Percentiles rank a stretch among this genome's conserved stretches.
Evolutionary conservation across 1,140 invertebrate genomes (phyloP).

Genomic region (Papilio polyxenes): DNA sequence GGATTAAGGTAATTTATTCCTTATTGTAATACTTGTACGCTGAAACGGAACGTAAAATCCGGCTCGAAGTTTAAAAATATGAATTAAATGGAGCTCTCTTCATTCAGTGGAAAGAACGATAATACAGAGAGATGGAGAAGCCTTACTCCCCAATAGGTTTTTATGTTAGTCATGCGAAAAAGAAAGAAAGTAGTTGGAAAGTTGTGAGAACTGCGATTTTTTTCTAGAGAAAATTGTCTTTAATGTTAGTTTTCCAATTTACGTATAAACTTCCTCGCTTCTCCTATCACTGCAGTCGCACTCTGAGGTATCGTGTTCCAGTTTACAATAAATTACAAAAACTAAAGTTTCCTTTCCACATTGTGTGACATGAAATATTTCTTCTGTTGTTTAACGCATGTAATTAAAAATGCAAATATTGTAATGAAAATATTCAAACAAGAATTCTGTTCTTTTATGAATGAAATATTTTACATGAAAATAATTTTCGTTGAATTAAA

Average conservation of each 20-base stretch:
- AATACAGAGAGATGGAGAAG: not conserved
- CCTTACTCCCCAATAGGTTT: too few relatives aligned
- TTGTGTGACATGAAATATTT: not conserved
- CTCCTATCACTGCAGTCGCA: not conserved
- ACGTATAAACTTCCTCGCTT: not conserved
- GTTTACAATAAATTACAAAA: slow-evolving; percentile 7
- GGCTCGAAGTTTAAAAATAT: slow-evolving; percentile 5
- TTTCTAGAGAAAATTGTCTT: too few relatives aligned
- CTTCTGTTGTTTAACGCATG: not conserved
- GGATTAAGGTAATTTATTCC: slow-evolving; percentile 19
- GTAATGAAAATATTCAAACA: not conserved
- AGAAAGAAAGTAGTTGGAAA: too few relatives aligned
- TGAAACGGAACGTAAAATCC: slow-evolving; percentile 19
- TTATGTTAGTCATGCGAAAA: too few relatives aligned
- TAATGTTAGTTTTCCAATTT: too few relatives aligned
- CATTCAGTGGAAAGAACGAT: not conserved
- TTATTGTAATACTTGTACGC: not conserved
- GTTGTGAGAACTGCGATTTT: too few relatives aligned
- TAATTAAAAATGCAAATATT: not conserved
- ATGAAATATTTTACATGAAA: not conserved
- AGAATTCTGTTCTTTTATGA: not conserved
- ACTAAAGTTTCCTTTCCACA: slow-evolving; percentile 2
- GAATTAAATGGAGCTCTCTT: not conserved
- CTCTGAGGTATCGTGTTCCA: not conserved
- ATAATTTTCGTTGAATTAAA: not conserved